Conservation (phyloP, 2,113 vertebrate species). For the Alligator sinensis region DNA sequence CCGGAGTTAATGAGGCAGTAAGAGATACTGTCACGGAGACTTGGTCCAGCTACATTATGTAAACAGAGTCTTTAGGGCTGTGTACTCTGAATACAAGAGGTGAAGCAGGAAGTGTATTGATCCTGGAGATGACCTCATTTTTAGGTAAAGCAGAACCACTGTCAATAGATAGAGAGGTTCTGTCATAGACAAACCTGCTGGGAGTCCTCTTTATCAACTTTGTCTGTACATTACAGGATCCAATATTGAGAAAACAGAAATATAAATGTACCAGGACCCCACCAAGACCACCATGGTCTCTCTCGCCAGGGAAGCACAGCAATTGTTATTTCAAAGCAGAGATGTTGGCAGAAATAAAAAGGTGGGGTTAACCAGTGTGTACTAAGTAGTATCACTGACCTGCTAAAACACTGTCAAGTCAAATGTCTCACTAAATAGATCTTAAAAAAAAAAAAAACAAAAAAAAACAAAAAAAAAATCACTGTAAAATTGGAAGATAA, state of each 20-base stretch:
- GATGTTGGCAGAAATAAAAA: not conserved
- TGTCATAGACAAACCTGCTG: slow-evolving; percentile 15
- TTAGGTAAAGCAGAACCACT: slow-evolving; percentile 53
- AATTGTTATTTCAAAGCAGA: not conserved
- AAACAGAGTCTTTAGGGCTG: slow-evolving; percentile 54
- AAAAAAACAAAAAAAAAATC: not conserved
- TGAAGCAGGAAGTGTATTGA: slow-evolving; percentile 63
- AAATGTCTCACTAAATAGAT: not conserved
- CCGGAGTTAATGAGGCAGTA: slow-evolving; percentile 84
- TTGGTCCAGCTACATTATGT: slow-evolving; percentile 58
- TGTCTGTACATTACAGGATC: not conserved
- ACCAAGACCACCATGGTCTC: not conserved
- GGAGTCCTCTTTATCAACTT: not conserved
- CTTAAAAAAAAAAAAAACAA: not conserved
- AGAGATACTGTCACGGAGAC: slow-evolving; percentile 77
- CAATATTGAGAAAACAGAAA: not conserved
- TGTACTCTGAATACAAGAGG: slow-evolving; percentile 59
- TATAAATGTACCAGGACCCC: not conserved
- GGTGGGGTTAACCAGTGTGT: not conserved
- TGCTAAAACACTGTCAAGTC: not conserved
- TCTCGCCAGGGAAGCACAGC: not conserved
- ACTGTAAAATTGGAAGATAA: not conserved
- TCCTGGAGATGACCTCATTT: slow-evolving; percentile 25
- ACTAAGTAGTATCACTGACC: not conserved
- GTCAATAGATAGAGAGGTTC: slow-evolving; percentile 14